Base-by-base conservation (phyloP, 2,888 invertebrate species). In the Lissocephala sabroskyi region DNA sequence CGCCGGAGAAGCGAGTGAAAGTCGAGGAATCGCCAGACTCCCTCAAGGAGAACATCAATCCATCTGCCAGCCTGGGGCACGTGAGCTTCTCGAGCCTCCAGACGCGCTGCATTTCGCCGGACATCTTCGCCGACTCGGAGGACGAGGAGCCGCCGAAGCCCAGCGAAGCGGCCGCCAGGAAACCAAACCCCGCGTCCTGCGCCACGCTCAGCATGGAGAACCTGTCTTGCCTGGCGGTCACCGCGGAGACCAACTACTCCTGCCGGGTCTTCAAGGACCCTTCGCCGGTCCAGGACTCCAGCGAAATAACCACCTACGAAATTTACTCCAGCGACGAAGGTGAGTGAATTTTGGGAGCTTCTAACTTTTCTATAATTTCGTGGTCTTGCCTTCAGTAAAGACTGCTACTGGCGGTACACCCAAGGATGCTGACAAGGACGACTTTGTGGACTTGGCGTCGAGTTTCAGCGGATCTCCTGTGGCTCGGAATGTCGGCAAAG, bases 71-170 rank as follows among this genome's bases (percentile, higher is more conserved):
- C 11, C 41, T 17, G 1, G n/a, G n/a, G n/a, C n/a, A n/a, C n/a
- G n/a, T n/a, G n/a, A n/a, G n/a, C n/a, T n/a, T n/a, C n/a, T n/a
- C n/a, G n/a, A n/a, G n/a, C n/a, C n/a, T n/a, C 19, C 41, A 6
- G n/a, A 46, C 47, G 0, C 62, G 82, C 30, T 63, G 65, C 42
- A 61, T 53, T 3, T 84, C 84, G 0, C 84, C 84, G 1, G 84
- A 84, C 66, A 62, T 84, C 32, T 84, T 84, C 56, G 82, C 77
- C 3, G 82, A 82, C 40, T 82, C 80, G 2, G 84, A 83, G 53
- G 60, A 58, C 23, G 81, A 82, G n/a, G n/a, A n/a, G n/a, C n/a
- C n/a, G n/a, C n/a, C n/a, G n/a, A n/a, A 23, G 23, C 23, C 23
- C 23, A 23, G 23, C 3, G 43, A 55, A 5, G n/a, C n/a, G n/a